Base-by-base conservation (phyloP, 2,797 vertebrate genomes). In the Diplodus sargus region DNA sequence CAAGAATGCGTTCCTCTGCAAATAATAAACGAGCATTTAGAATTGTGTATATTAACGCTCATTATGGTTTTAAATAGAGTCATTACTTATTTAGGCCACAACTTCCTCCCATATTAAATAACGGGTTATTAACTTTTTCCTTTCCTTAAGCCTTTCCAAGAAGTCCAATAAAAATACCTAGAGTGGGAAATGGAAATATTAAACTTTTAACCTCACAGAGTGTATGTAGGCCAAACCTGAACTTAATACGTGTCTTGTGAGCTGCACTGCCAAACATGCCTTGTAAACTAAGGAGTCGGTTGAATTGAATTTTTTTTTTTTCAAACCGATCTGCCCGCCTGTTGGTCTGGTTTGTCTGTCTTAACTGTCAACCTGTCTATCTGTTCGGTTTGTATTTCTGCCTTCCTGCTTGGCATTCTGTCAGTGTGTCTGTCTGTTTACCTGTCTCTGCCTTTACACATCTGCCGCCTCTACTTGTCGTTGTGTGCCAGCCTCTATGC, bases 131-230 rank as follows among this genome's bases (percentile, higher is more conserved):
- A 66, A 59, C 20, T 71, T 68, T 70, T 73, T 63, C 57, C 62
- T 34, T 70, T 64, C 69, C 45, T 57, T 22, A 28, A 79, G 63
- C 42, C 57, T 83, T 82, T 84, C 62, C 56, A 60, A 74, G 20
- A 34, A 71, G 28, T 67, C 76, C 58, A 87, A 80, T 81, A 85
- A 80, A 85, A 76, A 85, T 66, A 86, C 42, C 28, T 52, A 22
- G 59, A 81, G 79, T 63, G 56, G 57, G 71, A 86, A 84, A 82
- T 73, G 30, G 70, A 81, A 83, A 84, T 65, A 75, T 72, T 89
- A 59, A 89, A 86, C 86, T 81, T 91, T 89, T 81, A 83, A 88
- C 82, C 81, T 86, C 67, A 54, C 57, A 64, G 20, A 43, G 39
- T 77, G 65, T 54, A 78, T 69, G 70, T 66, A 74, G 70, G 78